Evolutionary conservation across 1,140 invertebrate genomes (phyloP), one percentile per base, ranked within the genome.

Genomic region (Drosophila ohnishii): DNA sequence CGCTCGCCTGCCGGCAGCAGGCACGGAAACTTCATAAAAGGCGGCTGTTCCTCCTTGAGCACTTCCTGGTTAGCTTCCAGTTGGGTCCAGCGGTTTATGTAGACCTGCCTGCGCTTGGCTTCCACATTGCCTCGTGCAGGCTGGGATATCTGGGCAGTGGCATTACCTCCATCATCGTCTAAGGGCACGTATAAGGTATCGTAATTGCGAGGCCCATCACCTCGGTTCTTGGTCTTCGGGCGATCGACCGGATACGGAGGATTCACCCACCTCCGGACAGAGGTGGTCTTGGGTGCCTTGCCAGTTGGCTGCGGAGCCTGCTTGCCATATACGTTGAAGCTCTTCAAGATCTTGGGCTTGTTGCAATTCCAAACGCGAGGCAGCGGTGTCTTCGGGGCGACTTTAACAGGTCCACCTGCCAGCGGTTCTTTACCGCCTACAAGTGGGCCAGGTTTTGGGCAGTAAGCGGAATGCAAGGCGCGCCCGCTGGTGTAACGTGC

Each of bases 261-360:
- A 37, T n/a, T 13, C 2, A 37, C 5, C 51, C 51, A 55, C 5
- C 13, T 7, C 4, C 19, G 51, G 19, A 6, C 13, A 1, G 13
- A 3, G 2, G 13, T 5, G 13, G 4, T 9, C 8, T 37, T 35
- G 32, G 8, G 7, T 22, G 7, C 11, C 32, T 53, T 35, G 19
- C 0, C 13, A 9, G 5, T 2, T 3, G n/a, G n/a, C 9, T 5
- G 5, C 5, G 19, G 8, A 22, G 34, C 8, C 51, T 37, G 19
- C 51, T 37, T 55, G 34, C 13, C 51, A n/a, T 55, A 55, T 13
- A 55, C 51, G 8, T 11, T 10, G 34, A 25, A 55, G 19, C 7
- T 55, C 34, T 55, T 37, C 8, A 55, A 9, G 3, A 39, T 55
- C 34, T 37, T 55, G 19, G 51, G 51, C 16, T n/a, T 37, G 51